A percentile compares a stretch with the other conserved stretches of the same genome.
These are phyloP conservation scores for Condylostylus longicornis DNA, from an alignment of 1,140 invertebrate genomes.

Conservation along the genomic window DNA sequence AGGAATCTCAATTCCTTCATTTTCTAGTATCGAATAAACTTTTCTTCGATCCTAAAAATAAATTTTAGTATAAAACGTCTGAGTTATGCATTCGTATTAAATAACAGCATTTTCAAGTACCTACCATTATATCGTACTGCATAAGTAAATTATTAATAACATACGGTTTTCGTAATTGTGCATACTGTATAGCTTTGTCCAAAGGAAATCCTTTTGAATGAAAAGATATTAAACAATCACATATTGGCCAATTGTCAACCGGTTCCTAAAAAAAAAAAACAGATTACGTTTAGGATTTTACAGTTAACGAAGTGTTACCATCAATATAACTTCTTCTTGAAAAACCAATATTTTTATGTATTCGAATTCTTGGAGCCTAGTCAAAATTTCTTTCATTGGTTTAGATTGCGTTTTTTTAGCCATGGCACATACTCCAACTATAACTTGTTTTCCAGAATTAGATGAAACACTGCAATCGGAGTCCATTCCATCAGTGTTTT, in stretches of 20 bases:
- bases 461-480: conserved; percentile 35
- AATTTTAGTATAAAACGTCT: neutral
- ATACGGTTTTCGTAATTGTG: conserved; percentile 84
- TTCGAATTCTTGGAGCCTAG: conserved; percentile 86
- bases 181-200: conserved; percentile 96
- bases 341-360: conserved; percentile 89
- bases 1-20: conserved; percentile 93
- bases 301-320: conserved; percentile 37
- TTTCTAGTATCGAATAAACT: conserved; percentile 88
- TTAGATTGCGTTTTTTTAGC: conserved; percentile 96
- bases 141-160: conserved; percentile 97
- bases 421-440: conserved; percentile 97
- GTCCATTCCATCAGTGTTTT: conserved; percentile 42
- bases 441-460: conserved; percentile 45
- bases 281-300: neutral
- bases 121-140: conserved; percentile 91
- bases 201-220: conserved; percentile 97
- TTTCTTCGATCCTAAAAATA: conserved; percentile 68
- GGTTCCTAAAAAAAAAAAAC: conserved; percentile 48
- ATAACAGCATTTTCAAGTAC: neutral
- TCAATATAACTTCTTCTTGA: conserved; percentile 84
- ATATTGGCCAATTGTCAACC: conserved; percentile 95
- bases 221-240: conserved; percentile 96
- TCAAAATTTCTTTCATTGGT: conserved; percentile 97
- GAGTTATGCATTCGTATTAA: conserved; percentile 3